Percentiles rank a stretch among this genome's conserved stretches.
Evolutionary conservation across 2,113 vertebrate species (phyloP).

Genomic region (Prionailurus bengalensis): DNA sequence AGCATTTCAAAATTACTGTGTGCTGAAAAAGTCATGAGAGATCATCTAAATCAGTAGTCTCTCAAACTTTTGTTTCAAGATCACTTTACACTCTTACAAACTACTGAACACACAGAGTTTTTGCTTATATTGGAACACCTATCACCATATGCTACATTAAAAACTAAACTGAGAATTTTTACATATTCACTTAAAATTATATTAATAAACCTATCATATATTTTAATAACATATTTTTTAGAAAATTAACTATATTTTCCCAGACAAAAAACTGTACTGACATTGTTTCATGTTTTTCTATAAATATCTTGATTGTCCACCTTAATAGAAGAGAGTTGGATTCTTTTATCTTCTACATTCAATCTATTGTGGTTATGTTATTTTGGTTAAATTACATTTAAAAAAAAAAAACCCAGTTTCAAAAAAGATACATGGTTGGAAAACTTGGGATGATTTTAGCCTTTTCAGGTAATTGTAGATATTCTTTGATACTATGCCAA

Average conservation of each 20-base stretch:
- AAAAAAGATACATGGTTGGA: background rate
- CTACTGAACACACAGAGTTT: background rate
- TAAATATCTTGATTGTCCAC: background rate
- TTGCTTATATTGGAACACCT: background rate
- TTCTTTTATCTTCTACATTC: background rate
- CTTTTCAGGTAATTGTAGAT: constrained; percentile 25
- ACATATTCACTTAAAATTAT: background rate
- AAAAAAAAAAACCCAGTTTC: background rate
- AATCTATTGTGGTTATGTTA: background rate
- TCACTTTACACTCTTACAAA: constrained; percentile 22
- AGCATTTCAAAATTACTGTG: constrained; percentile 29
- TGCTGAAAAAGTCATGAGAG: constrained; percentile 1
- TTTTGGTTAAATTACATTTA: background rate
- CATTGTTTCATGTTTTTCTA: background rate
- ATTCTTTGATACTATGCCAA: background rate
- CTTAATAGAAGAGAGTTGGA: background rate
- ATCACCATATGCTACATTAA: background rate
- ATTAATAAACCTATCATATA: constrained; percentile 15
- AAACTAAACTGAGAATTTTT: constrained; percentile 26
- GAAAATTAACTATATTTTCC: background rate
- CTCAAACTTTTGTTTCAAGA: background rate
- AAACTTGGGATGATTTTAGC: background rate
- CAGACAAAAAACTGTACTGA: background rate
- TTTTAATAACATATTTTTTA: constrained; percentile 39
- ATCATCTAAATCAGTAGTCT: background rate